Conservation (phyloP, 2,888 invertebrate species). For the Ceriagrion tenellum region DNA sequence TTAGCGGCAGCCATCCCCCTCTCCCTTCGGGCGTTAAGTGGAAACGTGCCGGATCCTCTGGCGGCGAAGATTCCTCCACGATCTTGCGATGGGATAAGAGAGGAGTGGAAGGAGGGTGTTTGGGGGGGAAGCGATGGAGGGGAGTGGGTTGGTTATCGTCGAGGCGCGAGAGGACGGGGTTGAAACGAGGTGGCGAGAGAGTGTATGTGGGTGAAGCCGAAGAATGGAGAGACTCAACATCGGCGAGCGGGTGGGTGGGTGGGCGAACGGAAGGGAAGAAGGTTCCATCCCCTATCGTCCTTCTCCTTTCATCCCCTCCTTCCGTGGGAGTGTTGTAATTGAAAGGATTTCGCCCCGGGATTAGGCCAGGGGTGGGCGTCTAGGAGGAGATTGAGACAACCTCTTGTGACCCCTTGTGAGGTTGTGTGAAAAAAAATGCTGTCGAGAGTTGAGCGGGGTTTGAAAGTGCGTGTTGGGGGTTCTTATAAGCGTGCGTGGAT, state of each 20-base stretch:
- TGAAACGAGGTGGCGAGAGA: too few relatives aligned
- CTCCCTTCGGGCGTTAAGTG: constrained; percentile 52
- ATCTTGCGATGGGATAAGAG: constrained; percentile 20
- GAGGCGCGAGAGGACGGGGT: not conserved
- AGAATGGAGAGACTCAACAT: too few relatives aligned
- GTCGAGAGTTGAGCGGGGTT: not conserved
- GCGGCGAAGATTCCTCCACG: constrained; percentile 44
- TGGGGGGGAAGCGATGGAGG: too few relatives aligned
- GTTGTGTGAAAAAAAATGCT: not conserved
- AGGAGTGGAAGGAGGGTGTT: not conserved
- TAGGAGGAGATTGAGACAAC: not conserved
- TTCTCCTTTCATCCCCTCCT: not conserved
- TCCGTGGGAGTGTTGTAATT: constrained; percentile 47
- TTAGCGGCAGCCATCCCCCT: not conserved
- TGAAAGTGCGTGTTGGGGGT: not conserved
- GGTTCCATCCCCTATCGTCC: not conserved
- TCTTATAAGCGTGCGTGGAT: not conserved
- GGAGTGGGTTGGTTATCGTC: not conserved
- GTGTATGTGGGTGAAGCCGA: too few relatives aligned
- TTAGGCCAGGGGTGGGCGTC: not conserved
- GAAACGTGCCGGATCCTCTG: constrained; percentile 62
- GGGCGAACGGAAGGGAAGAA: not conserved
- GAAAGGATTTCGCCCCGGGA: constrained; percentile 54
- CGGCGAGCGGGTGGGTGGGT: too few relatives aligned
- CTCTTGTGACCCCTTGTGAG: not conserved